phyloP scores from a whole-genome alignment of 1,140 invertebrate genomes.

The Phocides pigmalion region DNA sequence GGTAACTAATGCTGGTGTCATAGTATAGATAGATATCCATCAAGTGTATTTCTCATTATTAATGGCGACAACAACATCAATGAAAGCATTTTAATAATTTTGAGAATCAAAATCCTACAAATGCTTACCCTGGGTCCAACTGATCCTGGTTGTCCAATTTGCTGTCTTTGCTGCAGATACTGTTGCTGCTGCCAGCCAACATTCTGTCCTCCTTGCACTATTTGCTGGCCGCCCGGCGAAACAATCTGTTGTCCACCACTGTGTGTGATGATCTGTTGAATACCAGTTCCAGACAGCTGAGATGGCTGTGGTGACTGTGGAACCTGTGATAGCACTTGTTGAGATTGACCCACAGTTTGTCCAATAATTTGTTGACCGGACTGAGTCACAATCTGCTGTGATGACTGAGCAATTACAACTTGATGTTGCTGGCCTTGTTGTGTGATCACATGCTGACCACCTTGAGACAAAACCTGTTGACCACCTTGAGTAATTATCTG shows the following conservation, averaged over 20 bases:
- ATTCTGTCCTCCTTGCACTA: constrained; percentile 74
- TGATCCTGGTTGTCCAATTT: constrained; percentile 71
- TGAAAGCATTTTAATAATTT: no score
- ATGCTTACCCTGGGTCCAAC: constrained; percentile 75
- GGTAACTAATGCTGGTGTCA: no score
- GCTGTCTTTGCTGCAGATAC: constrained; percentile 74
- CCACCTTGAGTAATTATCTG: constrained; percentile 73
- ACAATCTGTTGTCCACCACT: constrained; percentile 77
- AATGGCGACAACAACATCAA: no score
- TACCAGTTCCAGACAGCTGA: constrained; percentile 60
- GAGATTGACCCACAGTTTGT: constrained; percentile 67
- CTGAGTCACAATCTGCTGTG: constrained; percentile 73
- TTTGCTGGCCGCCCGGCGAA: constrained; percentile 74
- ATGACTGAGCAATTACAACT: constrained; percentile 74
- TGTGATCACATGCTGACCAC: constrained; percentile 77
- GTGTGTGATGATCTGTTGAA: constrained; percentile 76
- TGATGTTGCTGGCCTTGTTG: constrained; percentile 77
- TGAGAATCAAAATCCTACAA: neutral
- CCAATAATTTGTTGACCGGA: constrained; percentile 74
- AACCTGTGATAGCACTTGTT: constrained; percentile 73
- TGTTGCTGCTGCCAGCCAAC: constrained; percentile 78
- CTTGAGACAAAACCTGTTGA: constrained; percentile 73
- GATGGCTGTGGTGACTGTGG: constrained; percentile 69
- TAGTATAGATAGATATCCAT: no score
- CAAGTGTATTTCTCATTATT: no score